Evolutionary conservation across 2,797 vertebrate species (phyloP).

Genomic region (Ctenochaetus hawaiiensis): DNA sequence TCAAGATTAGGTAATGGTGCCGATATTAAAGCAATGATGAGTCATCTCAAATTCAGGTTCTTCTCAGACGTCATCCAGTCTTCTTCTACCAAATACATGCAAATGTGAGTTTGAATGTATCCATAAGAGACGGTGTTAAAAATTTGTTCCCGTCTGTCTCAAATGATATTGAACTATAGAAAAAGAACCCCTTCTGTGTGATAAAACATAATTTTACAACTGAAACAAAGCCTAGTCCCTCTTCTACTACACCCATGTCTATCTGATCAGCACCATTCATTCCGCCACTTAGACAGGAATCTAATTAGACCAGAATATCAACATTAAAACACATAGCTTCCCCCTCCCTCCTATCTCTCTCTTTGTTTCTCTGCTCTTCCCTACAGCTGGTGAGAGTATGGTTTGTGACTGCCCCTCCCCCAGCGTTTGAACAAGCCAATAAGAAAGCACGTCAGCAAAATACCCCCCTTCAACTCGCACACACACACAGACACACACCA

Average conservation of each 20-base stretch:
- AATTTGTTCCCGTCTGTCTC: constrained; percentile 64
- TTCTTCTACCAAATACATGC: constrained; percentile 25
- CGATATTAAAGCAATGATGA: constrained; percentile 19
- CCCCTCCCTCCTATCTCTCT: constrained; percentile 49
- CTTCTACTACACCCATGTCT: constrained; percentile 54
- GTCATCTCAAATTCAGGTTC: constrained; percentile 34
- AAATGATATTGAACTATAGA: constrained; percentile 73
- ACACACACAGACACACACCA: constrained; percentile 53
- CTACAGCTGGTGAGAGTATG: constrained; percentile 87
- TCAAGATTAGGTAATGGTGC: constrained; percentile 41
- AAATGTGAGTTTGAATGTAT: constrained; percentile 46
- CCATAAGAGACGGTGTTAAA: constrained; percentile 47
- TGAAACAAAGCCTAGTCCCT: constrained; percentile 63
- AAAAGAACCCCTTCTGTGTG: constrained; percentile 64
- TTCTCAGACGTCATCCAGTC: constrained; percentile 9
- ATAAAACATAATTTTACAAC: constrained; percentile 56
- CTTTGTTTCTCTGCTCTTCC: constrained; percentile 80
- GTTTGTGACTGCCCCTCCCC: constrained; percentile 85
- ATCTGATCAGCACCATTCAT: constrained; percentile 77
- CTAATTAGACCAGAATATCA: constrained; percentile 86
- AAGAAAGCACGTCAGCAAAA: constrained; percentile 80
- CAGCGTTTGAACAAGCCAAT: constrained; percentile 87
- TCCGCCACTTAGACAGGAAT: constrained; percentile 80
- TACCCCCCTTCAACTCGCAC: constrained; percentile 46
- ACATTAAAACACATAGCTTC: constrained; percentile 80